These are phyloP conservation scores for Holotrichia oblita DNA, from an alignment of 1,140 invertebrate genomes.

Conservation along the genomic window DNA sequence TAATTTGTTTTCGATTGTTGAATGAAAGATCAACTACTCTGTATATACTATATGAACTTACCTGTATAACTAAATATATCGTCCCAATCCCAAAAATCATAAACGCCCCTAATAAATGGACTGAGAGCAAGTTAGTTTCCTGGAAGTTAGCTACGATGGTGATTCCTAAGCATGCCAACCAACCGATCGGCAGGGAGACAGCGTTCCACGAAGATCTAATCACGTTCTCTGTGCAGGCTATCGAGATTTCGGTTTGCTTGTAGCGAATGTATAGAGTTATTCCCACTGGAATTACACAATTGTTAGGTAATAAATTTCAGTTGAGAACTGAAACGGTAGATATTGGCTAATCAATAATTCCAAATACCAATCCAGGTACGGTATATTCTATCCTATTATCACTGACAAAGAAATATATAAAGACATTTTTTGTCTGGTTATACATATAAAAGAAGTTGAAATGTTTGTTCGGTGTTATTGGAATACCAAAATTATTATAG, in stretches of 20 bases:
- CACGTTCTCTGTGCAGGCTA: conserved; percentile 17
- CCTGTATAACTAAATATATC: conserved; percentile 70
- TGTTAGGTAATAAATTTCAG: neutral
- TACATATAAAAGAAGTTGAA: too few species aligned
- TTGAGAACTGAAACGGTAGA: neutral
- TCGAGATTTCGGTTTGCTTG: conserved; percentile 61
- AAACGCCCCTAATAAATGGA: conserved; percentile 73
- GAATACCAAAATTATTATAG: too few species aligned
- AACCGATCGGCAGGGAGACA: conserved; percentile 56
- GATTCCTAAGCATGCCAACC: conserved; percentile 67
- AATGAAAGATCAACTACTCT: too few species aligned
- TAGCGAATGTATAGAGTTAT: conserved; percentile 63
- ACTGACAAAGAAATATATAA: too few species aligned
- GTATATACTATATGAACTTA: conserved; percentile 49
- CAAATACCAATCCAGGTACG: neutral
- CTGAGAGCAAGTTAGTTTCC: conserved; percentile 70
- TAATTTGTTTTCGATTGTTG: too few species aligned
- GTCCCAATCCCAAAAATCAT: conserved; percentile 70
- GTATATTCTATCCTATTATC: neutral
- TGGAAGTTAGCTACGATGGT: conserved; percentile 77
- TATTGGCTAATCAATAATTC: neutral
- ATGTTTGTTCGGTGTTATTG: too few species aligned
- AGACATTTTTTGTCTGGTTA: too few species aligned
- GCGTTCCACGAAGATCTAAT: conserved; percentile 31
- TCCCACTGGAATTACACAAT: conserved; percentile 59